A percentile compares a stretch with the other conserved stretches of the same genome.
Evolutionary conservation across 2,113 vertebrate species (phyloP).

Genomic region (Psephotus haematonotus): DNA sequence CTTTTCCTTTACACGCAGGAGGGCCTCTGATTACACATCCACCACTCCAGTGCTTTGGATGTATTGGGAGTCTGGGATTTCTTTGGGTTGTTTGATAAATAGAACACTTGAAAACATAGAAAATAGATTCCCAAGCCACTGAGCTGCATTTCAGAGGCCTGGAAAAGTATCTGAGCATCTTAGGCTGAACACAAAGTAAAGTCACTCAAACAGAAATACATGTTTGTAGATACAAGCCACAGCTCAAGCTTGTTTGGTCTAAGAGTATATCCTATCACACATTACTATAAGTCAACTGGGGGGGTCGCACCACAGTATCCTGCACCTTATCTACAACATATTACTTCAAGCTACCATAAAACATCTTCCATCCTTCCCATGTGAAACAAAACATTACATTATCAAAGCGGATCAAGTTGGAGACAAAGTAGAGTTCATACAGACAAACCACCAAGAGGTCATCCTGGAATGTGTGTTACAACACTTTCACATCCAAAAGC

Average conservation of each 20-base stretch:
- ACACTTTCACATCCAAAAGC: background rate
- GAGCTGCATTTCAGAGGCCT: background rate
- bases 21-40: background rate
- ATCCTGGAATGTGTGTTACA: accelerated
- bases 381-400: accelerated
- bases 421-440: background rate
- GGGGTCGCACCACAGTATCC: background rate
- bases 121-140: background rate
- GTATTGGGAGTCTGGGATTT: accelerated
- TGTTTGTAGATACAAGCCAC: background rate
- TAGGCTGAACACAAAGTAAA: accelerated
- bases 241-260: background rate
- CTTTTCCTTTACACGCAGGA: background rate
- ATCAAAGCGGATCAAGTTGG: background rate
- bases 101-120: background rate
- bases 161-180: background rate
- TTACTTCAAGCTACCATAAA: background rate
- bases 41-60: background rate
- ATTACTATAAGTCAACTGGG: accelerated
- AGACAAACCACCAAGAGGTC: background rate
- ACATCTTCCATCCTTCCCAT: background rate
- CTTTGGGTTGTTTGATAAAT: background rate
- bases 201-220: background rate
- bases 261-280: background rate
- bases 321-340: background rate